Evolutionary conservation across 92 coral and sea anemone genomes (phyloP).

Genomic region (Umimayanthus kanabou): DNA sequence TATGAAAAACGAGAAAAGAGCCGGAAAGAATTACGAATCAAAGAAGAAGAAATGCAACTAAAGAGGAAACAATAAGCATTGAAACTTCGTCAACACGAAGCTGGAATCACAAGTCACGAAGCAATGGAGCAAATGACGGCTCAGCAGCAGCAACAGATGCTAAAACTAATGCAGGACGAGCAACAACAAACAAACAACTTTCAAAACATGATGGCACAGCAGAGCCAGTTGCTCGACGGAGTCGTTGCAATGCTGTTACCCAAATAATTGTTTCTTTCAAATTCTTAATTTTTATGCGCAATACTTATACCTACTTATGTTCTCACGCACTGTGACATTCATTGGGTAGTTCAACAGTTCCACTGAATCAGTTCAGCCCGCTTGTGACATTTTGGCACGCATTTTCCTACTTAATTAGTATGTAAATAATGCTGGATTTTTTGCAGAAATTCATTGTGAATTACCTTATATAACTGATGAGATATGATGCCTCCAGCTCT

Average conservation of each 20-base stretch:
- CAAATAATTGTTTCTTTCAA: slow-evolving; percentile 2
- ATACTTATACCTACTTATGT: not conserved
- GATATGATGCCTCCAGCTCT: too few relatives aligned
- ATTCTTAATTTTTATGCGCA: not conserved
- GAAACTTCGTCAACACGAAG: not conserved
- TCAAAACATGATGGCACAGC: slow-evolving; percentile 22
- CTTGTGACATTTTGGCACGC: not conserved
- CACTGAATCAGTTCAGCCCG: not conserved
- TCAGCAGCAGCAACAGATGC: slow-evolving; percentile 18
- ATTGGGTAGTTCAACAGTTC: not conserved
- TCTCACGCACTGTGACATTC: too few relatives aligned
- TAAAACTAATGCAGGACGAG: slow-evolving; percentile 13
- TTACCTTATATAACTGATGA: too few relatives aligned
- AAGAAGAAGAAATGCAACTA: slow-evolving; percentile 1
- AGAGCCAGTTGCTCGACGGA: slow-evolving; percentile 25
- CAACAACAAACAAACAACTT: slow-evolving; percentile 17
- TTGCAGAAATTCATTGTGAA: too few relatives aligned
- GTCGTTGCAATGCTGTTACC: slow-evolving; percentile 7
- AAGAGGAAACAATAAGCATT: not conserved
- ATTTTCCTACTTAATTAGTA: slow-evolving; percentile 12
- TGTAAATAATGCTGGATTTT: not conserved
- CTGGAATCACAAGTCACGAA: slow-evolving; percentile 10
- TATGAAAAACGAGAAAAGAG: slow-evolving; percentile 3
- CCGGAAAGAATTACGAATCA: not conserved
- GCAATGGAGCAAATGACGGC: not conserved